Evolutionary conservation across 2,797 vertebrate genomes (phyloP), one percentile per base, ranked within the genome.

Genomic region (Syngnathus rostellatus): DNA sequence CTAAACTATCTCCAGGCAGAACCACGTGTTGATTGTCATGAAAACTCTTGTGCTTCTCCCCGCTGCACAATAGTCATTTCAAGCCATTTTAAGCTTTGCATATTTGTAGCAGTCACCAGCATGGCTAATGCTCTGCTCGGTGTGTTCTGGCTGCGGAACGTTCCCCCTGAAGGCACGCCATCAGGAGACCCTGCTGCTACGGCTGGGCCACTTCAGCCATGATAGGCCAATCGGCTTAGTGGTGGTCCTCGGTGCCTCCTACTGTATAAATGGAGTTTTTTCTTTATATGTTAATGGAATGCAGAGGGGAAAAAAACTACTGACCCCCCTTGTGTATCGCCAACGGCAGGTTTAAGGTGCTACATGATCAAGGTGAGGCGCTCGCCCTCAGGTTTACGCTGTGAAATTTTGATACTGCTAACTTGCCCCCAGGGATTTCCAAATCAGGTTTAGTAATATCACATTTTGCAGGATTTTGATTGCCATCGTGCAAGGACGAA

Each of bases 161-260:
- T 25, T 45, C 12, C 60, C 60, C 40, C 60, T 62, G 40, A 62
- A 62, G 60, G 60, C 41, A 62, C n/a, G 11, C 21, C 41, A 62
- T 21, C 21, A 45, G 25, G 60, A 62, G 41, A 45, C 21, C 60
- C 60, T 45, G 60, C 60, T 62, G 60, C 40, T 45, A 25, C 40
- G 41, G 40, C 40, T 45, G 23, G 60, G 41, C 21, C 12, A 45
- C 21, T 45, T 45, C 2, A 62, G 21, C 40, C 10, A 23, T 25
- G 60, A 25, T 41, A 45, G 9, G 41, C 5, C n/a, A 23, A 41
- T 43, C 60, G 25, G 21, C 41, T 41, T 62, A 23, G 19, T 62
- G 10, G 40, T 62, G 21, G 60, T 41, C n/a, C 60, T 23, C 19
- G 16, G 60, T 62, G 60, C 40, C 60, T 62, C 40, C 60, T 8